These are phyloP conservation scores for Phrynocephalus vlangalii DNA, from an alignment of 2,797 vertebrate genomes.

Conservation along the genomic window DNA sequence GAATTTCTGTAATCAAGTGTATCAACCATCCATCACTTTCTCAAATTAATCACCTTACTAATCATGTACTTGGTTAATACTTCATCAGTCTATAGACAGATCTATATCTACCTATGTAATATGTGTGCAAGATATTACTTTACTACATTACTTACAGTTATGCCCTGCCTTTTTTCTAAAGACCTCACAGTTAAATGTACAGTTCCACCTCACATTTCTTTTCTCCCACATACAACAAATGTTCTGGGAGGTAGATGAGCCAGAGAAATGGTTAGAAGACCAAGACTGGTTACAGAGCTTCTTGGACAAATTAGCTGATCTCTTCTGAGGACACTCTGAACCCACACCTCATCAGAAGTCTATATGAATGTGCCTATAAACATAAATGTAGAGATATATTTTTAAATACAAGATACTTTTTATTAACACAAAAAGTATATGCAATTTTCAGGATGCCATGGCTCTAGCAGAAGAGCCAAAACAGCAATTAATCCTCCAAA, in stretches of 20 bases:
- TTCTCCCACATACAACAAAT: neutral
- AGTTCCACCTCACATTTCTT: neutral
- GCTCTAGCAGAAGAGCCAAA: conserved; percentile 51
- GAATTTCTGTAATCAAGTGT: conserved; percentile 46
- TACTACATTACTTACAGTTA: neutral
- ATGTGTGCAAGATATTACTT: neutral
- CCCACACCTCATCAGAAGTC: neutral
- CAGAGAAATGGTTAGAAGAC: no score
- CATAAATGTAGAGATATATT: neutral
- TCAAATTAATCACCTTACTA: neutral
- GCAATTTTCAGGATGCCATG: conserved; percentile 37
- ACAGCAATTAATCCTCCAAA: conserved; percentile 62
- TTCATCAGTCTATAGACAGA: neutral
- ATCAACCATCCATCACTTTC: neutral
- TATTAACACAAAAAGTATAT: conserved; percentile 38
- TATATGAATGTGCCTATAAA: neutral
- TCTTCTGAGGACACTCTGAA: neutral
- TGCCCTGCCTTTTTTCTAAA: neutral
- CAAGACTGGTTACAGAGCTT: neutral
- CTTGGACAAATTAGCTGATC: neutral
- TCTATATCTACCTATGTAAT: neutral
- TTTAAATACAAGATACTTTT: conserved; percentile 27
- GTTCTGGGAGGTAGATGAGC: neutral
- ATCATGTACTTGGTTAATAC: neutral
- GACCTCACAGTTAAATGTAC: neutral